Evolutionary conservation across 30 jellyfish, hydroid and myxozoan species (phyloP).

Genomic region (Mastigias papua): DNA sequence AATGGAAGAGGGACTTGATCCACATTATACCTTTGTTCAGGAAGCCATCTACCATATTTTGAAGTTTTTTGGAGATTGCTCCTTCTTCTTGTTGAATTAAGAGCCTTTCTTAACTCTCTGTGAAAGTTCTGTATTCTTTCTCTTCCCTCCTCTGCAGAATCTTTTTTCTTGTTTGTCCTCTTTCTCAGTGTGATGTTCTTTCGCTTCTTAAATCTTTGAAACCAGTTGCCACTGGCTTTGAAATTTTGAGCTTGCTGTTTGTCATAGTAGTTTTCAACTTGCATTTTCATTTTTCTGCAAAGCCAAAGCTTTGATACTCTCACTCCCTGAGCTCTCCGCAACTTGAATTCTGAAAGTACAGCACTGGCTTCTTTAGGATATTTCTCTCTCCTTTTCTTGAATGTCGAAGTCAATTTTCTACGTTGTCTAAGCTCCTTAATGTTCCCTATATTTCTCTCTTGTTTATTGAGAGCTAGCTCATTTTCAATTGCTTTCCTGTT

Average conservation of each 20-base stretch:
- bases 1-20: constrained; percentile 55
- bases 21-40: constrained; percentile 26
- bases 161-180: constrained; percentile 28
- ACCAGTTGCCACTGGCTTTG: constrained; percentile 21
- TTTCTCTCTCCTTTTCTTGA: constrained; percentile 13
- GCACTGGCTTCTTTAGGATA: constrained; percentile 28
- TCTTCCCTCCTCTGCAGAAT: constrained; percentile 17
- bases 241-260: constrained; percentile 26
- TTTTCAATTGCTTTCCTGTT: constrained; percentile 18
- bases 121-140: constrained; percentile 45
- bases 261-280: constrained; percentile 3
- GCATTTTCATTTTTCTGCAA: constrained; percentile 11
- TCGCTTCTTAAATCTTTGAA: constrained; percentile 39
- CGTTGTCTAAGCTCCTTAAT: constrained; percentile 22
- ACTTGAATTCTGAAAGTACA: constrained; percentile 53
- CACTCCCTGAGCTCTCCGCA: constrained; percentile 67
- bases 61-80: not conserved
- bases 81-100: constrained; percentile 34
- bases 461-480: constrained; percentile 38
- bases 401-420: constrained; percentile 1
- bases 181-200: constrained; percentile 15
- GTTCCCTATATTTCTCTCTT: constrained; percentile 13
- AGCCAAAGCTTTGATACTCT: constrained; percentile 59
- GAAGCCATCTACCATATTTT: constrained; percentile 50
- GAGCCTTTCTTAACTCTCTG: constrained; percentile 29